phyloP scores from a whole-genome alignment of 2,888 invertebrate species.

The Diarsia dahlii region DNA sequence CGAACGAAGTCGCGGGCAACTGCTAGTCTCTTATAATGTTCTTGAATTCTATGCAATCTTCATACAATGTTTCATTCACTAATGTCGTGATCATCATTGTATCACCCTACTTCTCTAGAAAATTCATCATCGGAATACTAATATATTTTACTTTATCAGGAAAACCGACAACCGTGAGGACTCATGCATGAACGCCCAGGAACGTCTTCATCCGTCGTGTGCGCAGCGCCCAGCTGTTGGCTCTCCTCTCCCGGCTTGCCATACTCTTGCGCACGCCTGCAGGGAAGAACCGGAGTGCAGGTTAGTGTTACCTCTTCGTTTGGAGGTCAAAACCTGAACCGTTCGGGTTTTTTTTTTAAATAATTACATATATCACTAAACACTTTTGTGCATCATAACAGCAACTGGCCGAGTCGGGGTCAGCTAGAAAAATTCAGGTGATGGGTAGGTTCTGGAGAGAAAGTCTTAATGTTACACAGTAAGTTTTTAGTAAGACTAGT shows the following conservation, averaged over 20 bases:
- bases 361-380: too few relatives aligned
- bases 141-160: conserved; percentile 84
- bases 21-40: too few relatives aligned
- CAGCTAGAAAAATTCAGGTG: background rate
- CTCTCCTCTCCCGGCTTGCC: conserved; percentile 95
- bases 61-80: background rate
- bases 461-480: background rate
- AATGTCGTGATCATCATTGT: background rate
- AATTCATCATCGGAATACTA: background rate
- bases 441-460: background rate
- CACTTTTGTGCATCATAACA: too few relatives aligned
- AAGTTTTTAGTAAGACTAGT: background rate
- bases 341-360: too few relatives aligned
- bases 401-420: background rate
- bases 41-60: too few relatives aligned
- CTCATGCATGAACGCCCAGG: conserved; percentile 97
- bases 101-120: background rate
- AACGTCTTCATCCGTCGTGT: conserved; percentile 97
- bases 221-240: conserved; percentile 94
- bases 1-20: too few relatives aligned
- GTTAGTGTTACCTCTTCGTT: conserved; percentile 82
- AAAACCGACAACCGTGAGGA: conserved; percentile 97
- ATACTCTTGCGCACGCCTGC: conserved; percentile 95
- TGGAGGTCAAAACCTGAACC: background rate
- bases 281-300: conserved; percentile 96